Evolutionary conservation across 2,888 invertebrate species (phyloP).

Genomic region (Pegoplata infirma): DNA sequence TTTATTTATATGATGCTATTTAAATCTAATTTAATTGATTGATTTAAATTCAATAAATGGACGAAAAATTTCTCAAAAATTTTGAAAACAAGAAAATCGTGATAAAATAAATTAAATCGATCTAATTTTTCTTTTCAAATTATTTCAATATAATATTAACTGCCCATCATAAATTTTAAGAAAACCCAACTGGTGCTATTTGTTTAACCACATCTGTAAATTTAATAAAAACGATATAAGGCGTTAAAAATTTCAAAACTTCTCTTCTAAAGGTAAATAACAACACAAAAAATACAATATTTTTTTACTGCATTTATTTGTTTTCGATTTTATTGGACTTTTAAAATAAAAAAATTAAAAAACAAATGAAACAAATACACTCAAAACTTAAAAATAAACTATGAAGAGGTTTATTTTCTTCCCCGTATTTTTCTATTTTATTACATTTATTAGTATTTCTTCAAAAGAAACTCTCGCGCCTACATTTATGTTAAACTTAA

Average conservation of each 20-base stretch:
- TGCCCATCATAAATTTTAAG: too few relatives aligned
- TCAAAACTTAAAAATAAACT: too few relatives aligned
- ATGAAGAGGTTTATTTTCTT: background rate
- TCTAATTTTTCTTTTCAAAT: too few relatives aligned
- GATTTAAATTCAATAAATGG: too few relatives aligned
- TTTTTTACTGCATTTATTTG: slow-evolving; percentile 1
- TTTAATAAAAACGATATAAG: slow-evolving; percentile 28
- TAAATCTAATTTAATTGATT: too few relatives aligned
- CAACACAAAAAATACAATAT: slow-evolving; percentile 31
- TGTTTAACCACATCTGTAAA: too few relatives aligned
- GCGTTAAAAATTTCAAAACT: slow-evolving; percentile 39
- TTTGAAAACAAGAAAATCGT: too few relatives aligned
- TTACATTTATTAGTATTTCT: too few relatives aligned
- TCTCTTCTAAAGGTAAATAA: slow-evolving; percentile 36
- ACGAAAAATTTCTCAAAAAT: too few relatives aligned
- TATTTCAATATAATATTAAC: too few relatives aligned
- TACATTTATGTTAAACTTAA: slow-evolving; percentile 21
- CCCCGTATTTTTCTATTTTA: background rate
- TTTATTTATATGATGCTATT: too few relatives aligned
- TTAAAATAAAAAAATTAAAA: background rate
- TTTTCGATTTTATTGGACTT: background rate
- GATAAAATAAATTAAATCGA: too few relatives aligned
- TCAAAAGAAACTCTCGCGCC: slow-evolving; percentile 40
- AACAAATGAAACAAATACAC: background rate
- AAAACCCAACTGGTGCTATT: background rate